Evolutionary conservation across 2,113 vertebrate species (phyloP).

Genomic region (Athene cunicularia): DNA sequence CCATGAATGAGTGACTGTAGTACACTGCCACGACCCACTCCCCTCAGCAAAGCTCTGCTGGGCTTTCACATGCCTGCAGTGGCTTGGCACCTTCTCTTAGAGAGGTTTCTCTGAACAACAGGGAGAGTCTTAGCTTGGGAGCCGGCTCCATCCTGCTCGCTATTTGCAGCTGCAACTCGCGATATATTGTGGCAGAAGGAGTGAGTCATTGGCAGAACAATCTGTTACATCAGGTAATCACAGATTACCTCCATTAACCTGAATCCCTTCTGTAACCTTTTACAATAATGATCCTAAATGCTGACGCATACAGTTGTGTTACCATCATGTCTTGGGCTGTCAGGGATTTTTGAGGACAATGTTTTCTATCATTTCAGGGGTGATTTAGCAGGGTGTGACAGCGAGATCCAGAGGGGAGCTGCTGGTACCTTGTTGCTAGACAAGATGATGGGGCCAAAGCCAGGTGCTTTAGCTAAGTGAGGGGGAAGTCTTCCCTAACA

Average conservation of each 20-base stretch:
- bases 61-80: background rate
- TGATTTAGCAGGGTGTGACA: background rate
- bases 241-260: conserved; percentile 65
- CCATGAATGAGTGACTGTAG: background rate
- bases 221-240: conserved; percentile 55
- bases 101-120: background rate
- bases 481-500: background rate
- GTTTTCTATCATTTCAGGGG: background rate
- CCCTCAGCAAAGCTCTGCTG: background rate
- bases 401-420: background rate
- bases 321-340: background rate
- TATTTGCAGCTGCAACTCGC: conserved; percentile 47
- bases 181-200: conserved; percentile 29
- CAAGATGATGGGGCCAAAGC: background rate
- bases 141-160: background rate
- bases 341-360: background rate
- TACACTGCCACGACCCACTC: background rate
- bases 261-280: conserved; percentile 54
- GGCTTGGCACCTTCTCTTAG: background rate
- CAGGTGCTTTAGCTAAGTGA: background rate
- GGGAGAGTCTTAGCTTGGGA: background rate
- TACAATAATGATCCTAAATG: conserved; percentile 15
- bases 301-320: background rate
- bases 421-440: background rate
- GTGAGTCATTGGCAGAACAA: conserved; percentile 55